Conservation (phyloP, 2,888 invertebrate species). For the Acanthosepion lycidas region DNA sequence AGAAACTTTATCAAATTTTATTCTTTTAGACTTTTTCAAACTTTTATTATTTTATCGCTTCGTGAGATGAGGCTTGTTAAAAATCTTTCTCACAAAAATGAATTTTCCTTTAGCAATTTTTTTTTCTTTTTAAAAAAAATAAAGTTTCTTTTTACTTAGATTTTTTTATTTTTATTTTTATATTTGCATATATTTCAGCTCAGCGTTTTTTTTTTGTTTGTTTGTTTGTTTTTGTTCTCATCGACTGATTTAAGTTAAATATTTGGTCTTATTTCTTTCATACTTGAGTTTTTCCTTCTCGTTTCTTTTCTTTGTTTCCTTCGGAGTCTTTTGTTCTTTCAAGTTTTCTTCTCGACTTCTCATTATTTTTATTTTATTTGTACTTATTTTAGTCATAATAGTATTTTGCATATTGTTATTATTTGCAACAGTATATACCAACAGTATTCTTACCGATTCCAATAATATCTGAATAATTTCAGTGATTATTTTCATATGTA, state of each 20-base stretch:
- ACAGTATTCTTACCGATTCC: too few relatives aligned
- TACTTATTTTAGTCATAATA: too few relatives aligned
- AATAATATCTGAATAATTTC: too few relatives aligned
- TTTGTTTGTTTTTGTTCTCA: background rate
- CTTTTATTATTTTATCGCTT: background rate
- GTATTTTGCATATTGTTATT: too few relatives aligned
- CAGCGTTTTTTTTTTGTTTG: too few relatives aligned
- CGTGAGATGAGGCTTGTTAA: constrained; percentile 33
- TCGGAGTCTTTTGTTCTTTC: too few relatives aligned
- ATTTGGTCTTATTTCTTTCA: background rate
- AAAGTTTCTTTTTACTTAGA: background rate
- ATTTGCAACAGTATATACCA: too few relatives aligned
- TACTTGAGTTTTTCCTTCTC: background rate
- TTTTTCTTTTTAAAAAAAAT: background rate
- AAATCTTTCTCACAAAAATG: background rate
- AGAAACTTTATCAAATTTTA: background rate
- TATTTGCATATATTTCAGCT: background rate
- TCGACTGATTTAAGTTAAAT: background rate
- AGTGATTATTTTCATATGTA: too few relatives aligned
- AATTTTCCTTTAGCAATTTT: constrained; percentile 9
- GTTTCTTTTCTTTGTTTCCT: background rate
- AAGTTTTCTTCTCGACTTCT: too few relatives aligned
- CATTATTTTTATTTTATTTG: too few relatives aligned
- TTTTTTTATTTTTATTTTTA: background rate
- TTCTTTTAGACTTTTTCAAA: background rate